Evolutionary conservation across 2,888 invertebrate genomes (phyloP).

Genomic region (Euplagia quadripunctaria): DNA sequence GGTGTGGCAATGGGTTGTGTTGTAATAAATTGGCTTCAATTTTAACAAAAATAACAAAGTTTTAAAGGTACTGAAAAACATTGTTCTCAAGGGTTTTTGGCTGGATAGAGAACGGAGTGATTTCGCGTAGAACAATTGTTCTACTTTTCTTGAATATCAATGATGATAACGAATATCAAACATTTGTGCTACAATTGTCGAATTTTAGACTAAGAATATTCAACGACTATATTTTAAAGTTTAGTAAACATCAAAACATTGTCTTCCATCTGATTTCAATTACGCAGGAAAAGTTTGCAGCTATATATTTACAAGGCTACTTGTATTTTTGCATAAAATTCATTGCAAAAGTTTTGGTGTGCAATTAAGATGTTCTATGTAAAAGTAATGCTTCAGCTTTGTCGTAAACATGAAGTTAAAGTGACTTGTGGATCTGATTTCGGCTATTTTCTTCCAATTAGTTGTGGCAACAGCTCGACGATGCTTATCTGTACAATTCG

Average conservation of each 20-base stretch:
- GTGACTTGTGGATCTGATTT: conserved; percentile 44
- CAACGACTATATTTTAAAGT: too few species aligned
- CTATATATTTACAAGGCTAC: neutral
- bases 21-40: conserved; percentile 9
- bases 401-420: conserved; percentile 20
- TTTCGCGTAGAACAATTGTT: conserved; percentile 1
- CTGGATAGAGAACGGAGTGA: neutral
- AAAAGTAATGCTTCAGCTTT: neutral
- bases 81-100: neutral
- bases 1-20: conserved; percentile 9
- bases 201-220: neutral
- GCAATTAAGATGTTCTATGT: neutral
- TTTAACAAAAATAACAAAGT: conserved; percentile 2
- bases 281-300: neutral
- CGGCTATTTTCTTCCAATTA: conserved; percentile 56
- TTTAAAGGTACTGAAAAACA: neutral
- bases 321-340: neutral
- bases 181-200: neutral
- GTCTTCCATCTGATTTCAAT: too few species aligned
- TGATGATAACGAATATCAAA: neutral
- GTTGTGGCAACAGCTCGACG: conserved; percentile 58
- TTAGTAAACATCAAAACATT: too few species aligned
- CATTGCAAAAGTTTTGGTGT: neutral
- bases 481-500: conserved; percentile 73
- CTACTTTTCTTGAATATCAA: conserved; percentile 9